Evolutionary conservation across 1,140 invertebrate species (phyloP).

Genomic region (Bicyclus anynana): DNA sequence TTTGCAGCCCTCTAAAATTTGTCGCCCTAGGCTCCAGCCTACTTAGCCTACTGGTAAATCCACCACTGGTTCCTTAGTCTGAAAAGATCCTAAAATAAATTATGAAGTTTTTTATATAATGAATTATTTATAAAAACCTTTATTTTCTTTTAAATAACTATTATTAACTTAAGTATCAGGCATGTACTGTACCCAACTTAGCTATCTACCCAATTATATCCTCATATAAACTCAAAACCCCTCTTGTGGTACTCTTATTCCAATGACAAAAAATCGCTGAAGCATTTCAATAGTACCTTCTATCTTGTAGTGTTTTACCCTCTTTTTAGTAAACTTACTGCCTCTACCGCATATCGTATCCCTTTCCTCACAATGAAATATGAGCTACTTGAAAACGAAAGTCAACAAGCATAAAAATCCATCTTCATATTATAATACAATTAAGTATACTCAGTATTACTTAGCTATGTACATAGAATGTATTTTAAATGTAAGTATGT

Average conservation of each 20-base stretch:
- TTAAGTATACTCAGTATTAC: no score
- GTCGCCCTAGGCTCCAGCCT: no score
- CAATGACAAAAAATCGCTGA: background rate
- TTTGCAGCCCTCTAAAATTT: no score
- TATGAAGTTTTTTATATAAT: no score
- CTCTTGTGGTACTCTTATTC: background rate
- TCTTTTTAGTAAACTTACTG: conserved; percentile 29
- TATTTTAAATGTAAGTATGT: no score
- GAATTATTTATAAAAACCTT: no score
- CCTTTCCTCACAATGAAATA: conserved; percentile 37
- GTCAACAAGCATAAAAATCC: conserved; percentile 54
- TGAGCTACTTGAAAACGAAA: conserved; percentile 43
- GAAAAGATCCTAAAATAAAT: background rate
- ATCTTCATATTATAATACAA: background rate
- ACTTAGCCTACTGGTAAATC: no score
- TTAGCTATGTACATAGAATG: no score
- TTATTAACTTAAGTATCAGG: no score
- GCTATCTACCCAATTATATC: background rate
- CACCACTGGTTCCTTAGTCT: background rate
- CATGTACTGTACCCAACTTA: no score
- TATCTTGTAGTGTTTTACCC: conserved; percentile 34
- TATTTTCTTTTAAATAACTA: no score
- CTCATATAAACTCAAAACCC: background rate
- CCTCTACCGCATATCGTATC: conserved; percentile 13
- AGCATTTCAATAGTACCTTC: conserved; percentile 17